These are phyloP conservation scores for Hymenochirus boettgeri DNA, from an alignment of 2,113 vertebrate genomes.

Conservation along the genomic window DNA sequence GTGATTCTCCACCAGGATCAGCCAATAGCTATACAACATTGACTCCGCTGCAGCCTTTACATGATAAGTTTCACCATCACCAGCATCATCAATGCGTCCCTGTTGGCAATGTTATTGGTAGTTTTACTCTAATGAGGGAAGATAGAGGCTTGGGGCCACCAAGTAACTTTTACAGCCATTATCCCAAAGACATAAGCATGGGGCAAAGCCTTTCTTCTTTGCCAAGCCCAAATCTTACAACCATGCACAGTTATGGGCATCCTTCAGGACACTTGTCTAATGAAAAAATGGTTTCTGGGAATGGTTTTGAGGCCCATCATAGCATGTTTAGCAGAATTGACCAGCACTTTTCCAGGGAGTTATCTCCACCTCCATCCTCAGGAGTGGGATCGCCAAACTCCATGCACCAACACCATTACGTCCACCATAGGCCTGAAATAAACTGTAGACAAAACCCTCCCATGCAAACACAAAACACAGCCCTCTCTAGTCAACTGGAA, in stretches of 20 bases:
- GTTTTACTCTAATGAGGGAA: conserved; percentile 77
- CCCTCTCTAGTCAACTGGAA: conserved; percentile 59
- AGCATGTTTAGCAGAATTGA: conserved; percentile 66
- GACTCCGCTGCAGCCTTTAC: conserved; percentile 72
- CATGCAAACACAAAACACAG: conserved; percentile 56
- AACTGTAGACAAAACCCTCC: conserved; percentile 61
- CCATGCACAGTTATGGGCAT: conserved; percentile 52
- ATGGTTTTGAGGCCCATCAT: conserved; percentile 67
- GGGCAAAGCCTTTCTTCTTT: conserved; percentile 63
- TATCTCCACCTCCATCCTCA: conserved; percentile 68
- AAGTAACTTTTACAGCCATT: conserved; percentile 71
- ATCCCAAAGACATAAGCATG: conserved; percentile 72
- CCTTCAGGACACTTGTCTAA: conserved; percentile 58
- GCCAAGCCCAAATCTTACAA: conserved; percentile 46
- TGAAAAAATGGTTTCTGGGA: conserved; percentile 61
- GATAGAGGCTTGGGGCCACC: conserved; percentile 62
- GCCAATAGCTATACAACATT: conserved; percentile 74
- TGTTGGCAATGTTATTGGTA: conserved; percentile 74
- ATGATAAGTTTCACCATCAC: conserved; percentile 70
- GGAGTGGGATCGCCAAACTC: conserved; percentile 67
- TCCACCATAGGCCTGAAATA: conserved; percentile 55
- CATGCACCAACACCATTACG: conserved; percentile 42
- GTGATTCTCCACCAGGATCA: conserved; percentile 65
- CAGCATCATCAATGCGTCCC: conserved; percentile 68
- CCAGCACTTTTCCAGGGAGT: conserved; percentile 68